These are phyloP conservation scores for Gracilinanus agilis DNA, from an alignment of 2,113 vertebrate species.

Conservation along the genomic window DNA sequence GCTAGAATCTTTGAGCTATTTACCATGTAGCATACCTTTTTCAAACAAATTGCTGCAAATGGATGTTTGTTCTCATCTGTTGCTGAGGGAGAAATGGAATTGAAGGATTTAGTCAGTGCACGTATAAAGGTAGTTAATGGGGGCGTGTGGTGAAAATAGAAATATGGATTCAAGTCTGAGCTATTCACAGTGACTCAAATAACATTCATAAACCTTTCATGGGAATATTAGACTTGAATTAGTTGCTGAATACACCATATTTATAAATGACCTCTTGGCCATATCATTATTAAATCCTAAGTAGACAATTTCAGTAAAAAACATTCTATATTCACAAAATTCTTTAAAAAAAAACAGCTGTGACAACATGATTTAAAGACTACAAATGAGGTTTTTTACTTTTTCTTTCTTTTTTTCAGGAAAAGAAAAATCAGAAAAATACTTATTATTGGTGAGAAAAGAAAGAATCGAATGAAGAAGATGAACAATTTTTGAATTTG, in stretches of 20 bases:
- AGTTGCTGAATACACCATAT: not conserved
- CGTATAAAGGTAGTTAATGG: not conserved
- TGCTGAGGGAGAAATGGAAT: not conserved
- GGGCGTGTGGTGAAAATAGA: not conserved
- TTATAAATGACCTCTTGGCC: not conserved
- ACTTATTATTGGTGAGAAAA: not conserved
- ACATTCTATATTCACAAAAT: not conserved
- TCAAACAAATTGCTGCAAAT: constrained; percentile 24
- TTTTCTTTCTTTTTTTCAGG: not conserved
- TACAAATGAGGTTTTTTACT: not conserved
- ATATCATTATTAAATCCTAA: not conserved
- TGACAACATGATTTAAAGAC: not conserved
- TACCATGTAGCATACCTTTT: not conserved
- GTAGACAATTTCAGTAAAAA: constrained; percentile 26
- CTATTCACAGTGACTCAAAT: constrained; percentile 10
- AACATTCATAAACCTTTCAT: not conserved
- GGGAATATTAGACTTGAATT: not conserved
- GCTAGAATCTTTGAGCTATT: constrained; percentile 21
- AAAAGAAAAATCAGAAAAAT: not conserved
- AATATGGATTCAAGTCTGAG: constrained; percentile 30
- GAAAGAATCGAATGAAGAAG: not conserved
- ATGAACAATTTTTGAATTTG: not conserved
- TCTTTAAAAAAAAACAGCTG: not conserved
- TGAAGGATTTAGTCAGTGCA: not conserved
- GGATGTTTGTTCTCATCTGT: not conserved